Evolutionary conservation across 1,140 invertebrate species (phyloP), one percentile per base, ranked within the genome.

Genomic region (Anastatus disparis): DNA sequence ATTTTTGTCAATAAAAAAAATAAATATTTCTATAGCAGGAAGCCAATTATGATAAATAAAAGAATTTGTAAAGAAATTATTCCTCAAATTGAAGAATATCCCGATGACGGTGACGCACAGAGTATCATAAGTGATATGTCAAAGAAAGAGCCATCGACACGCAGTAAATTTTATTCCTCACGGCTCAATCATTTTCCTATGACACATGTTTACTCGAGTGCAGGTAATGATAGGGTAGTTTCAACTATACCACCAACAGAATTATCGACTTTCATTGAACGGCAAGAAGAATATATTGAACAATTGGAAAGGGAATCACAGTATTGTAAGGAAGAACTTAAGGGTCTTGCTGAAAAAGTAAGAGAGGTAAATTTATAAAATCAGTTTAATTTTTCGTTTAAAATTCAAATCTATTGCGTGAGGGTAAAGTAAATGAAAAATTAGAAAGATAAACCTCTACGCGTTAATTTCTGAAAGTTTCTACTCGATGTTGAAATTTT

Each of bases 231-330:
- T 44, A 44, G 76, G 17, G n/a, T 71, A 73, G n/a, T n/a, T n/a
- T n/a, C n/a, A n/a, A 52, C 44, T 38, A 61, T 9, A 69, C 74
- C 75, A 15, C 82, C 86, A 4, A 79, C 85, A 15, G 90, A 92
- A 79, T 78, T 93, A 15, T 87, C 91, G 72, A 88, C 89, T 55
- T 94, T 93, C 74, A 93, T 94, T 24, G 91, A 94, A 81, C 90
- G 92, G 61, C 93, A 95, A 78, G 93, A 94, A 79, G 92, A 94
- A 66, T 94, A 95, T 72, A 94, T 95, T 29, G 91, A 93, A 59
- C 93, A 95, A 76, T 75, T 95, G 20, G 93, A 95, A 81, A 89
- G 91, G 73, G 93, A 95, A 82, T 93, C 92, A 48, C 91, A 90
- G 73, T 93, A 92, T 79, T 94, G 92, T 78, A 88, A 91, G 79